Base-by-base conservation (phyloP, 2,797 vertebrate genomes). In the Malacoctenus gilli region DNA sequence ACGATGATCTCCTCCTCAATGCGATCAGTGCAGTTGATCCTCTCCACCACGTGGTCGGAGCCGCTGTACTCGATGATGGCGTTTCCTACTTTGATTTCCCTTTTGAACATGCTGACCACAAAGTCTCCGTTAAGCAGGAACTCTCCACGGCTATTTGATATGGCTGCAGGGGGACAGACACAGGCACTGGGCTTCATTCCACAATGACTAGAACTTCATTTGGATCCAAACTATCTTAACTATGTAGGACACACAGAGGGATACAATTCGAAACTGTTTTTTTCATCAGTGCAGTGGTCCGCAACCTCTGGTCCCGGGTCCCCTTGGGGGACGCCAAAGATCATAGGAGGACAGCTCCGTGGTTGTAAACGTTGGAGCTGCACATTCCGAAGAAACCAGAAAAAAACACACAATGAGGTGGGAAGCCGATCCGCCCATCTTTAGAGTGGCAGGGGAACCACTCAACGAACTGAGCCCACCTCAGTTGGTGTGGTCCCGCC, bases 81-180 rank as follows among this genome's bases (percentile, higher is more conserved):
- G 47, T 92, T 95, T 70, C 95, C 95, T 62, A 98, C 85, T 85
- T 93, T 98, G 80, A 99, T 95, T 94, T 99, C 97, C 93, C 94
- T 96, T 94, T 98, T 99, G 89, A 97, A 97, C 96, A 98, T 98
- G 76, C 95, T 97, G 90, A 99, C 97, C 75, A 99, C 95, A 83
- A 96, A 99, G 77, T 98, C 94, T 72, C 97, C 97, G 55, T 99
- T 99, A 53, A 99, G 93, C 87, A 99, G 92, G 91, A 94, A 99
- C 87, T 97, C 97, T 77, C 93, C 96, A 73, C 91, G 93, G 80
- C 94, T 94, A 87, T 93, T 96, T 70, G 96, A 94, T 83, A 98
- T 91, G 72, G 96, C 97, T 99, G 90, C 25, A 71, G 78, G 84
- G 77, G 81, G 46, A 73, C 37, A 72, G 52, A 59, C 43, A 65